phyloP scores from a whole-genome alignment of 1,140 invertebrate species.

The Brachionus asplanchnoidis region DNA sequence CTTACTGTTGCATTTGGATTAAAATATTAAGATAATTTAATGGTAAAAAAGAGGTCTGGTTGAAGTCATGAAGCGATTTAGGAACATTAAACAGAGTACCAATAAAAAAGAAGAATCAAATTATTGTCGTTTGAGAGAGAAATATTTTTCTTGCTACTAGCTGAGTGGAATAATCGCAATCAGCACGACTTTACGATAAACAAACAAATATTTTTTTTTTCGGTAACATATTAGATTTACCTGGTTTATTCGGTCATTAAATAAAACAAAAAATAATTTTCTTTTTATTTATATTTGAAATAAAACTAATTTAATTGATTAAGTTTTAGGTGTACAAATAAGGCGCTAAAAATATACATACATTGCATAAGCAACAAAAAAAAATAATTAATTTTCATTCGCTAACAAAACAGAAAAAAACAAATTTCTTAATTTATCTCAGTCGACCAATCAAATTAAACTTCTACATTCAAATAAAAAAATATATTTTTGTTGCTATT shows the following conservation, averaged over 20 bases:
- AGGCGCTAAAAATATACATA: background rate
- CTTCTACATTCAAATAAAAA: background rate
- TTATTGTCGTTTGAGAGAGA: background rate
- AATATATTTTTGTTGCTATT: background rate
- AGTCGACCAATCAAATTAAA: background rate
- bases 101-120: no score
- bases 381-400: background rate
- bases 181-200: conserved; percentile 26
- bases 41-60: no score
- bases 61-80: no score
- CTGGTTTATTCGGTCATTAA: background rate
- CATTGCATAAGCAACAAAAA: background rate
- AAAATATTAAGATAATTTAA: no score
- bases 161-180: background rate
- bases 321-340: background rate
- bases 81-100: no score
- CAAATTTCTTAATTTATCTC: background rate
- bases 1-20: no score
- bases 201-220: conserved; percentile 18
- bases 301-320: background rate
- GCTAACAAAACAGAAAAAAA: background rate
- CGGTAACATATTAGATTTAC: background rate
- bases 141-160: background rate
- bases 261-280: background rate
- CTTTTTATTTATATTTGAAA: background rate